phyloP scores from a whole-genome alignment of 2,888 invertebrate species.

The Eubasilissa splendida region DNA sequence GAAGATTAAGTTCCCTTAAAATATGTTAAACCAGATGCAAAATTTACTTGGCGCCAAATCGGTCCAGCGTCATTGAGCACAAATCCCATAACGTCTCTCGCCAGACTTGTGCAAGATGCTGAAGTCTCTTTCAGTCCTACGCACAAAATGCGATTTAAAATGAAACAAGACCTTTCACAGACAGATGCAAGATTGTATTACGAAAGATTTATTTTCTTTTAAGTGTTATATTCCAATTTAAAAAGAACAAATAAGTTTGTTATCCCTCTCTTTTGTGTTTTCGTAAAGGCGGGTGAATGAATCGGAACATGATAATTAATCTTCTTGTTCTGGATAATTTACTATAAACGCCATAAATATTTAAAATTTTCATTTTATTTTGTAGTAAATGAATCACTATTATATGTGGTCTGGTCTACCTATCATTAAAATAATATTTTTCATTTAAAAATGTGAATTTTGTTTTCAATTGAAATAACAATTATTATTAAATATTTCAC shows the following conservation, averaged over 20 bases:
- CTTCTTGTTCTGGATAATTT: conserved; percentile 36
- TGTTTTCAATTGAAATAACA: no score
- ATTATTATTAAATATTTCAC: no score
- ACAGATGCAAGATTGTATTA: not conserved
- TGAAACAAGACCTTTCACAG: conserved; percentile 27
- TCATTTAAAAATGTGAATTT: no score
- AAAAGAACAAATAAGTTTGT: conserved; percentile 33
- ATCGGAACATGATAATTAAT: conserved; percentile 34
- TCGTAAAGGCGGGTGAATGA: conserved; percentile 20
- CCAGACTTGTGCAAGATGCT: not conserved
- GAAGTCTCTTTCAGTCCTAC: conserved; percentile 19
- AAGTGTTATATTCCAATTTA: conserved; percentile 40
- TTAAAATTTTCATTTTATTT: conserved; percentile 4
- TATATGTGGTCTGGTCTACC: not conserved
- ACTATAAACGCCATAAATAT: conserved; percentile 13
- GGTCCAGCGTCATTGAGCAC: conserved; percentile 25
- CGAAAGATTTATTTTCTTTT: conserved; percentile 39
- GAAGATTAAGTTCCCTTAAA: conserved; percentile 14
- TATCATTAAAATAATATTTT: not conserved
- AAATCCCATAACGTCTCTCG: conserved; percentile 14
- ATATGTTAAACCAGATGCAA: conserved; percentile 39
- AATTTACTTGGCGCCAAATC: conserved; percentile 38
- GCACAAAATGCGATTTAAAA: not conserved
- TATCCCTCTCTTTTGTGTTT: conserved; percentile 17
- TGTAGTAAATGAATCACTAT: conserved; percentile 17